Evolutionary conservation across 2,113 vertebrate species (phyloP).

Genomic region (Forbesichthys agassizii): DNA sequence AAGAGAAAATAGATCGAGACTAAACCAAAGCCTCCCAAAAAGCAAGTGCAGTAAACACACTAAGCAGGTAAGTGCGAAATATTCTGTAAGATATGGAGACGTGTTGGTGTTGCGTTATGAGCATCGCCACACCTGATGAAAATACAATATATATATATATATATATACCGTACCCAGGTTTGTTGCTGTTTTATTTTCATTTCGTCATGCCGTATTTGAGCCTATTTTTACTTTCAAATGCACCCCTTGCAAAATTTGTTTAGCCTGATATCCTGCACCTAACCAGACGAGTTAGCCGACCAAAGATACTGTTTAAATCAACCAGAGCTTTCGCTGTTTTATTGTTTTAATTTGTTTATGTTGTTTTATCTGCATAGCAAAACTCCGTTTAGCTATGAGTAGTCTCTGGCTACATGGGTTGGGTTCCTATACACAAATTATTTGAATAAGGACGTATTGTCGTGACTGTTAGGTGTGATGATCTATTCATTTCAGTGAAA

Average conservation of each 20-base stretch:
- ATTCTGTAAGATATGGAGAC: not conserved
- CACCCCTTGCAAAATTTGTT: too few relatives aligned
- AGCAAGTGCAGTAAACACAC: not conserved
- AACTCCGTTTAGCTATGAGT: constrained; percentile 1
- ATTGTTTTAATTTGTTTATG: too few relatives aligned
- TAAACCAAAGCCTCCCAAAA: constrained; percentile 4
- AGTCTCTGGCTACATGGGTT: not conserved
- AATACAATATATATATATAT: not conserved
- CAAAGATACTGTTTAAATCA: too few relatives aligned
- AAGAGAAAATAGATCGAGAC: constrained; percentile 21
- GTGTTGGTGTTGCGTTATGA: too few relatives aligned
- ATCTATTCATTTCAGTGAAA: constrained; percentile 29
- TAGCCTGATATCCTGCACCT: too few relatives aligned
- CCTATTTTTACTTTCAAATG: not conserved
- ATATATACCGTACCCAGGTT: not conserved
- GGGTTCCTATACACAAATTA: constrained; percentile 1
- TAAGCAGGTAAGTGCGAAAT: constrained; percentile 47
- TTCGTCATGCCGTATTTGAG: not conserved
- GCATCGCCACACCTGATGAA: not conserved
- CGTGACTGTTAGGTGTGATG: constrained; percentile 38
- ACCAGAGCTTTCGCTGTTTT: too few relatives aligned
- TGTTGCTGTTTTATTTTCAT: too few relatives aligned
- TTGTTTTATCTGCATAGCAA: too few relatives aligned
- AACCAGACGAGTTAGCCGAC: too few relatives aligned
- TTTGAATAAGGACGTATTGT: constrained; percentile 27